These are phyloP conservation scores for Callosobruchus maculatus DNA, from an alignment of 2,888 invertebrate genomes.

Conservation along the genomic window DNA sequence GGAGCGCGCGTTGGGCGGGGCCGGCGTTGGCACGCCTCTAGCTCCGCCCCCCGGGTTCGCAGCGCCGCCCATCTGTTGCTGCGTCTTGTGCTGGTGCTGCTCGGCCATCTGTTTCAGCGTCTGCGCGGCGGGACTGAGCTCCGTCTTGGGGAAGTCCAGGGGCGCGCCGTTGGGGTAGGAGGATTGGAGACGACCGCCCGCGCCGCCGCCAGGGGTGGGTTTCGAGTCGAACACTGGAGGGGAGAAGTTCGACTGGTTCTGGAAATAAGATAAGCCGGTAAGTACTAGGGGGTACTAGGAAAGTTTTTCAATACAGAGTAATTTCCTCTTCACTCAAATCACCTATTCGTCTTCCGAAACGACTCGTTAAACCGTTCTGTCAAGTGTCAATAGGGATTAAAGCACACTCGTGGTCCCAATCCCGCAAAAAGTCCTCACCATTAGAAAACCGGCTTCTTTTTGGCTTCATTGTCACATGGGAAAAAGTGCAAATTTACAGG, in stretches of 20 bases:
- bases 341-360: no score
- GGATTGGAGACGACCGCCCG: conserved; percentile 18
- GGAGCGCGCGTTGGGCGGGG: conserved; percentile 48
- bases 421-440: no score
- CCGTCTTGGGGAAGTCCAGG: conserved; percentile 51
- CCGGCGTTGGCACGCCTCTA: conserved; percentile 17
- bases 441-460: no score
- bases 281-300: no score
- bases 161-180: conserved; percentile 33
- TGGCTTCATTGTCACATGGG: no score
- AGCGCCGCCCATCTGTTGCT: conserved; percentile 58
- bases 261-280: conserved; percentile 33
- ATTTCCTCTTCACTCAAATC: no score
- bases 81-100: conserved; percentile 87
- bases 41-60: conserved; percentile 37
- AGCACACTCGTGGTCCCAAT: no score
- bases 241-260: conserved; percentile 41
- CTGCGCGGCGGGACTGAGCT: conserved; percentile 89
- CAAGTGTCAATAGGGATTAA: no score
- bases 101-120: conserved; percentile 96
- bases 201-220: conserved; percentile 23
- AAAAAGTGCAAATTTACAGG: no score
- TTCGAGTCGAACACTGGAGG: conserved; percentile 43
- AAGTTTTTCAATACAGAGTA: no score
- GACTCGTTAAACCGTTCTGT: no score